Base-by-base conservation (phyloP, 2,888 invertebrate species). In the Cylloceria caligata region DNA sequence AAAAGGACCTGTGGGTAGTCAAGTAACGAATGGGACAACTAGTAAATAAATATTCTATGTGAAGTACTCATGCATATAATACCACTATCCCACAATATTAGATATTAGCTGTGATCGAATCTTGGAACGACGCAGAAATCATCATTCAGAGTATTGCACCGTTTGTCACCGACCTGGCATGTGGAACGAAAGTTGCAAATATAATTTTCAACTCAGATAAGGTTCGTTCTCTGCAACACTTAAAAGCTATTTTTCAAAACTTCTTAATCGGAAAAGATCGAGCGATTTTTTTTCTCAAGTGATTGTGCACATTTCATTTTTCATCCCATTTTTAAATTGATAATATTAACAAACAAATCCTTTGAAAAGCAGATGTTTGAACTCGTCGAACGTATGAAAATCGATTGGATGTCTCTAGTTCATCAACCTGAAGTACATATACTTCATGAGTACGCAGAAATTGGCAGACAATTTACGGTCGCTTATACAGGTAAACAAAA, bases 381-480 rank as follows among this genome's bases (percentile, higher is more conserved):
- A 64, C 45, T 80, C 64, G 39, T 69, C 9, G 55, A 80, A 19
- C 80, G 64, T 11, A 80, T 80, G 34, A 39, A 62, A 36, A 64
- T 19, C 24, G 80, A 75, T 45, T 74, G 74, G 80, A 24, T 24
- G 21, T 57, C 55, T 9, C 24, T 80, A 9, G 34, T 45, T n/a
- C 27, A 36, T 19, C 74, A 80, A 21, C 80, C 74, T 0, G 80
- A 80, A 19, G 4, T 69, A 0, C 7, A 19, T 9, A 24, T 69
- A 1, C 69, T 80, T 19, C 69, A n/a, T 3, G 69, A 80, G 9
- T 80, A 74, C 24, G 68, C 68, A 1, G 52, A 74, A 68, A 30
- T 9, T 34, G 80, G 74, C 2, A 62, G 80, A 52, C 27, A 80
- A 47, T 80, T 74, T n/a, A 80, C 80, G 3, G 42, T 80, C 9